Conservation (phyloP, 1,140 invertebrate species). For the Drosophila lacertosa region DNA sequence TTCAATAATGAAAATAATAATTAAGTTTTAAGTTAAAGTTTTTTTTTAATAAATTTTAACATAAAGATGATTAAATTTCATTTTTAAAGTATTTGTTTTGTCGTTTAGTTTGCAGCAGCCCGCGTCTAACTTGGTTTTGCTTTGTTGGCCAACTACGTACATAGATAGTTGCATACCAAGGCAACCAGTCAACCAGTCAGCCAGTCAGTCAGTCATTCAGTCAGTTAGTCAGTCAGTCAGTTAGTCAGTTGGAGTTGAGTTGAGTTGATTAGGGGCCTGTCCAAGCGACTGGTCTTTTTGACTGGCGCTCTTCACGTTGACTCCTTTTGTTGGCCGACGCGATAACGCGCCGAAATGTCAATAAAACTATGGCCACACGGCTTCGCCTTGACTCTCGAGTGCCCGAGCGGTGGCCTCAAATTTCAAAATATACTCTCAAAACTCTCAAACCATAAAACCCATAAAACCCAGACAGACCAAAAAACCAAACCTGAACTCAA, state of each 20-base stretch:
- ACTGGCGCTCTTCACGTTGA: conserved; percentile 57
- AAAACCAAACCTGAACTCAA: conserved; percentile 18
- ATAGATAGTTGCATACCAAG: conserved; percentile 34
- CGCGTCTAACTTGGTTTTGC: conserved; percentile 3
- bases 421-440: conserved; percentile 69
- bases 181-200: conserved; percentile 35
- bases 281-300: conserved; percentile 42
- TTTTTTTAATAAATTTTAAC: too few species aligned
- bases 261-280: conserved; percentile 80
- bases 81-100: neutral
- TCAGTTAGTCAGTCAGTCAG: conserved; percentile 38
- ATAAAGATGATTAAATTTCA: too few species aligned
- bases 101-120: neutral
- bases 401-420: conserved; percentile 61
- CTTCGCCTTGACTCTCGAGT: conserved; percentile 71
- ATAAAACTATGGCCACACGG: conserved; percentile 73
- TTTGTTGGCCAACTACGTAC: conserved; percentile 27
- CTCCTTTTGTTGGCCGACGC: conserved; percentile 74
- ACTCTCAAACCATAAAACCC: conserved; percentile 5
- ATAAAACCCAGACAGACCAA: conserved; percentile 19
- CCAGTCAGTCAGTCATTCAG: conserved; percentile 35
- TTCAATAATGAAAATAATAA: too few species aligned
- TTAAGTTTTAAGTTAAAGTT: too few species aligned
- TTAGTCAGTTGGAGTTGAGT: conserved; percentile 35
- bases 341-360: conserved; percentile 80